Base-by-base conservation (phyloP, 2,113 vertebrate genomes). In the Psilopsiagon aymara region DNA sequence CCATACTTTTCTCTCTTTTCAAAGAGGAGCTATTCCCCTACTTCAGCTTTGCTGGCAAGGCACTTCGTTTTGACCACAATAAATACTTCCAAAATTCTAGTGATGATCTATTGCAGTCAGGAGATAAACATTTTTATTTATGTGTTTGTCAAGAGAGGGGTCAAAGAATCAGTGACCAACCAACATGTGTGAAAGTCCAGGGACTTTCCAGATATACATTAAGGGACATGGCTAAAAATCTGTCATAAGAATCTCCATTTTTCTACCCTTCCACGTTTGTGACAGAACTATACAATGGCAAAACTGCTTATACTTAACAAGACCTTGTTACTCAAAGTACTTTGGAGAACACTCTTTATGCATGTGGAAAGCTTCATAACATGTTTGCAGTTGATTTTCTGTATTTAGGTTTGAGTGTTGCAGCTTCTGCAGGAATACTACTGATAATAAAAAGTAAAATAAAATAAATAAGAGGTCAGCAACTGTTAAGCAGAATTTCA, bases 401-500 rank as follows among this genome's bases (percentile, higher is more conserved):
- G 31, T 76, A 82, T 71, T 92, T 62, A 87, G 35, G 19, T 19
- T 82, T 82, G 33, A 85, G 64, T 71, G 49, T 51, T 66, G 44
- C 5, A 4, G 23, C 69, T 91, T 82, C 60, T 81, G 29, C 57
- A 88, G 55, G 43, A 84, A 83, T 63, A 57, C 23, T 55, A 60
- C 27, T 6, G 51, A 51, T 68, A 64, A 67, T 33, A 17, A 35
- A 31, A 41, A 68, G 67, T 24, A 57, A 53, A 68, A 79, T 24
- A 49, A 53, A 78, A 25, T 17, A 29, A 31, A 33, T 37, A 86
- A 68, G 18, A 76, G 66, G 86, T 94, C 77, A 92, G 47, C 41
- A 86, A 79, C 77, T 88, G 62, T 52, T 94, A 69, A 82, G 66
- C 13, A 89, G 60, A 68, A 94, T 92, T 95, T 84, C 39, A 84